phyloP scores from a whole-genome alignment of 2,888 invertebrate species.

The Prosopocoilus inquinatus region DNA sequence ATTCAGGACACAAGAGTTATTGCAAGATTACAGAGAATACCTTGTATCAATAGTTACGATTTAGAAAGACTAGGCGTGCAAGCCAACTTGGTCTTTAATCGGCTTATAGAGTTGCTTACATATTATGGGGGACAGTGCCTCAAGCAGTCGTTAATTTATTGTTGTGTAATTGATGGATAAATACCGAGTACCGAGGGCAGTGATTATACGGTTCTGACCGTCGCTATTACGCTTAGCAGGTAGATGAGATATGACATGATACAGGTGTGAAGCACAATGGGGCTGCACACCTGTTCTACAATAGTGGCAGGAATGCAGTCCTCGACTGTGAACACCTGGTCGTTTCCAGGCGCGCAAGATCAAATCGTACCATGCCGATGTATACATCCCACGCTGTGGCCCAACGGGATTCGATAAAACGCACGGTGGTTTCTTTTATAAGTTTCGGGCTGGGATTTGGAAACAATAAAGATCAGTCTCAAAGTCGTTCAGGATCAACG shows the following conservation, averaged over 20 bases:
- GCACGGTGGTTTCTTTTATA: not conserved
- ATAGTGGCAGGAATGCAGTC: constrained; percentile 45
- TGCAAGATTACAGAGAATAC: too few species aligned
- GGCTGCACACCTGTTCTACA: constrained; percentile 32
- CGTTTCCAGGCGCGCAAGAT: constrained; percentile 30
- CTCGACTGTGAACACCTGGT: constrained; percentile 42
- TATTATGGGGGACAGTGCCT: too few species aligned
- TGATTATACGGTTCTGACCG: not conserved
- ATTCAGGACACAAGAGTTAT: too few species aligned
- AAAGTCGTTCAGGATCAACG: constrained; percentile 21
- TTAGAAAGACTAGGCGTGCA: too few species aligned
- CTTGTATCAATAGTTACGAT: too few species aligned
- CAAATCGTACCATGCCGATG: constrained; percentile 10
- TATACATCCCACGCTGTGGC: not conserved
- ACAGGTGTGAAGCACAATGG: constrained; percentile 45
- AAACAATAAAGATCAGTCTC: constrained; percentile 15
- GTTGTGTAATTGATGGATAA: not conserved
- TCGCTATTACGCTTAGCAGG: not conserved
- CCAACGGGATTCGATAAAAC: not conserved
- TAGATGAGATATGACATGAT: constrained; percentile 41
- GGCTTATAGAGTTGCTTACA: too few species aligned
- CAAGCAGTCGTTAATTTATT: too few species aligned
- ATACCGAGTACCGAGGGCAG: not conserved
- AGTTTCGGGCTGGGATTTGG: not conserved
- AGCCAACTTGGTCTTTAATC: too few species aligned